These are phyloP conservation scores for Erpornis zantholeuca DNA, from an alignment of 2,113 vertebrate genomes.

Conservation along the genomic window DNA sequence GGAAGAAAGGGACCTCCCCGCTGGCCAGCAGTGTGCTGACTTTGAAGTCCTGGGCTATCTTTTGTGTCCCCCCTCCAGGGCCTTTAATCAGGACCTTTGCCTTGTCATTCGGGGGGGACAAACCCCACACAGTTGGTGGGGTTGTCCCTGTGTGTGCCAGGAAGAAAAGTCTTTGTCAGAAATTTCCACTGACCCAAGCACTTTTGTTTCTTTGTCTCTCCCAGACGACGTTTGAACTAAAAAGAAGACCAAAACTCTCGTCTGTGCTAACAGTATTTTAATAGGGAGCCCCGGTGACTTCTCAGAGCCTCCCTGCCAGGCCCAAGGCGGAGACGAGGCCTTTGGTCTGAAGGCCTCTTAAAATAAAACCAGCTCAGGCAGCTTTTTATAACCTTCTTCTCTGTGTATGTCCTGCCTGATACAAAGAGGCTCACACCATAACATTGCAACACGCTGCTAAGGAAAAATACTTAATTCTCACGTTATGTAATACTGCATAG, in stretches of 20 bases:
- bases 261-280: constrained; percentile 38
- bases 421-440: background rate
- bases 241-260: constrained; percentile 4
- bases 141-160: constrained; percentile 62
- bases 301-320: constrained; percentile 41
- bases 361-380: constrained; percentile 6
- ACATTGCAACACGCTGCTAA: background rate
- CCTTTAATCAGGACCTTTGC: constrained; percentile 79
- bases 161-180: constrained; percentile 80
- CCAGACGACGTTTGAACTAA: constrained; percentile 68
- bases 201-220: constrained; percentile 72
- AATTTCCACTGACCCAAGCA: constrained; percentile 72
- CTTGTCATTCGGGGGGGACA: constrained; percentile 50
- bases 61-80: constrained; percentile 69
- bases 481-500: background rate
- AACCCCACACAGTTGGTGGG: constrained; percentile 51
- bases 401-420: background rate
- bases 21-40: constrained; percentile 74
- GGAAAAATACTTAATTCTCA: background rate
- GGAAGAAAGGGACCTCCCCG: constrained; percentile 68
- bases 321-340: background rate
- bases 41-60: constrained; percentile 81
- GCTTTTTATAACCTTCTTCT: constrained; percentile 16
- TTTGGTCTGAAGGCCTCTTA: constrained; percentile 36
- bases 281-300: constrained; percentile 32